Evolutionary conservation across 2,888 invertebrate genomes (phyloP).

Genomic region (Phytoseiulus persimilis): DNA sequence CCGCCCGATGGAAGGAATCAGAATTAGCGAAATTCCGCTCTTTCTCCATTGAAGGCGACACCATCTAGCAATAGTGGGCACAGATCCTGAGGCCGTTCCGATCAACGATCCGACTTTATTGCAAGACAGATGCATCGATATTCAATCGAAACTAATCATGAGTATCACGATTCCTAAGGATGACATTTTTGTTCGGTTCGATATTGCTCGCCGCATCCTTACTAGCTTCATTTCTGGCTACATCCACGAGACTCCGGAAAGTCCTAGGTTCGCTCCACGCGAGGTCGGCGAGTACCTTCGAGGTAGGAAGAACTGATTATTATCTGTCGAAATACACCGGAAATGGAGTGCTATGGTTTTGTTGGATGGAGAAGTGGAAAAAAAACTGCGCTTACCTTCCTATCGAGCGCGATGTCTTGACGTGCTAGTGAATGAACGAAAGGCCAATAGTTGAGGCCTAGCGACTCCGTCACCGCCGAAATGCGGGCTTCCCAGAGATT

Average conservation of each 20-base stretch:
- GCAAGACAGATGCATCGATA: not conserved
- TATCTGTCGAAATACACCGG: not conserved
- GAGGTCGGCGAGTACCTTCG: conserved; percentile 19
- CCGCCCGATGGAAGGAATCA: no score
- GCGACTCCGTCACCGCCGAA: not conserved
- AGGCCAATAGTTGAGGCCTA: conserved; percentile 11
- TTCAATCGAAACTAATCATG: not conserved
- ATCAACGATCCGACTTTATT: not conserved
- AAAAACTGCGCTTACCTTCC: not conserved
- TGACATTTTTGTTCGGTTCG: not conserved
- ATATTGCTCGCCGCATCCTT: not conserved
- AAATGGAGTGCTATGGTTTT: not conserved
- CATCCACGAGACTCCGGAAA: conserved; percentile 16
- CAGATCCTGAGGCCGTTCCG: no score
- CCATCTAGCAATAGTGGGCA: no score
- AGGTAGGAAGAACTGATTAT: no score
- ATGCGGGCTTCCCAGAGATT: not conserved
- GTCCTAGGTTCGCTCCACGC: conserved; percentile 23
- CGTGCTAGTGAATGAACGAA: conserved; percentile 10
- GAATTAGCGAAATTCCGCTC: no score
- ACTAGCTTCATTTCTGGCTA: not conserved
- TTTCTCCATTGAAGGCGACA: no score
- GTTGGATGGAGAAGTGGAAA: not conserved
- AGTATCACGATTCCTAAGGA: not conserved
- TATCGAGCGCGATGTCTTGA: not conserved